phyloP scores from a whole-genome alignment of 2,888 invertebrate species.

The Macrosiphum euphorbiae region DNA sequence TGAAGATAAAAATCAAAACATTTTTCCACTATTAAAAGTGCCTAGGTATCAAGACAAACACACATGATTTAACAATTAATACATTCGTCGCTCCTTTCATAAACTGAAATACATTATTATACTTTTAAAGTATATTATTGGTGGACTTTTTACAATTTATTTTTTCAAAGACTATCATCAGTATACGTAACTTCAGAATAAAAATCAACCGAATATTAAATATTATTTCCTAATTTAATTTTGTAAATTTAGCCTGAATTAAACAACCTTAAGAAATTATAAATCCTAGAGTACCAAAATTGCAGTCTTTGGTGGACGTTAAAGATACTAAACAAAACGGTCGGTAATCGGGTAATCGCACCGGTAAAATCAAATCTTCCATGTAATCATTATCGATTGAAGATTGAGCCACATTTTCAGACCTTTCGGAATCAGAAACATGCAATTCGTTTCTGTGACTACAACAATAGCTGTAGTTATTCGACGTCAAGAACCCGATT shows the following conservation, averaged over 20 bases:
- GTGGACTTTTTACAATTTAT: background rate
- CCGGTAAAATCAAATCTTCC: conserved; percentile 23
- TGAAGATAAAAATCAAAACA: too few relatives aligned
- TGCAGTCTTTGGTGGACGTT: background rate
- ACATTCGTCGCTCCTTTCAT: background rate
- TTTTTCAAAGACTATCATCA: background rate
- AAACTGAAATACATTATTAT: background rate
- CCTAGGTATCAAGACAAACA: too few relatives aligned
- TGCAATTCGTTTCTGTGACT: conserved; percentile 27
- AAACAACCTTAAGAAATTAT: background rate
- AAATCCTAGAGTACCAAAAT: background rate
- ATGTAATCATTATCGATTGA: background rate
- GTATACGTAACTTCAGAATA: background rate
- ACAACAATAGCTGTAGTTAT: conserved; percentile 29
- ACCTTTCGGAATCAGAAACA: conserved; percentile 1
- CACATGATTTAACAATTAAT: too few relatives aligned
- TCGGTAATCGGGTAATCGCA: background rate
- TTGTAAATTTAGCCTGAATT: background rate
- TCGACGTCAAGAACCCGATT: conserved; percentile 24
- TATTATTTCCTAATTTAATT: background rate
- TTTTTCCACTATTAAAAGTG: too few relatives aligned
- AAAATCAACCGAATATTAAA: background rate
- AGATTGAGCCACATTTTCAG: background rate
- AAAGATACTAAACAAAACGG: background rate
- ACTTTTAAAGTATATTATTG: background rate